Evolutionary conservation across 2,113 vertebrate species (phyloP), one percentile per base, ranked within the genome.

Genomic region (Dunckerocampus dactyliophorus): DNA sequence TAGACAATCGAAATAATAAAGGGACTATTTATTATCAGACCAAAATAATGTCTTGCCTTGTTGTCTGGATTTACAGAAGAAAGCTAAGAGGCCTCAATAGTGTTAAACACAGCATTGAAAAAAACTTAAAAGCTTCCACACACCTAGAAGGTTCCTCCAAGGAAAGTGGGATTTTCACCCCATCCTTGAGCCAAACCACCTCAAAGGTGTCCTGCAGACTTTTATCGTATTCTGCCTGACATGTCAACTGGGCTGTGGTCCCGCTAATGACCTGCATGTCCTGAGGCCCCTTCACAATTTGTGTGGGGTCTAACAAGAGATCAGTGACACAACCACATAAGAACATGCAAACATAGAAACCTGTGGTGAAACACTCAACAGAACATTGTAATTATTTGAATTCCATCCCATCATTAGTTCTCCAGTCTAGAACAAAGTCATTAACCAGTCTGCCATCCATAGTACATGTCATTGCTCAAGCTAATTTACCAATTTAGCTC

Each of bases 141-240:
- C 61, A 97, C 96, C 94, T 93, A 80, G 88, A 85, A 24, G 87
- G 75, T 39, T 89, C 84, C 0, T 90, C 92, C 62, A 73, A 65
- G 49, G 89, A 91, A 24, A 74, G 70, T 69, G 74, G 83, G 50
- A 96, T 86, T 47, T 90, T 79, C 15, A 83, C 72, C 15, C 89
- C 92, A 34, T 95, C 88, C 69, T 93, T 96, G 58, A 79, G 88
- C 97, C 97, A 99, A 19, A 89, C 72, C 75, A 97, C 72, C 79
- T 90, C 84, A 82, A 97, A 89, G 8, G 88, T 89, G 62, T 71
- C 81, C 67, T 74, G 83, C 77, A 98, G 89, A 76, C 93, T 91
- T 20, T 81, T 67, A 65, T 98, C 95, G 13, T 88, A 92, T 24
- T 85, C 75, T 56, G 89, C 89, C 46, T 87, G 83, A 65, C 97